Base-by-base conservation (phyloP, 2,888 invertebrate genomes). In the Hyles lineata region DNA sequence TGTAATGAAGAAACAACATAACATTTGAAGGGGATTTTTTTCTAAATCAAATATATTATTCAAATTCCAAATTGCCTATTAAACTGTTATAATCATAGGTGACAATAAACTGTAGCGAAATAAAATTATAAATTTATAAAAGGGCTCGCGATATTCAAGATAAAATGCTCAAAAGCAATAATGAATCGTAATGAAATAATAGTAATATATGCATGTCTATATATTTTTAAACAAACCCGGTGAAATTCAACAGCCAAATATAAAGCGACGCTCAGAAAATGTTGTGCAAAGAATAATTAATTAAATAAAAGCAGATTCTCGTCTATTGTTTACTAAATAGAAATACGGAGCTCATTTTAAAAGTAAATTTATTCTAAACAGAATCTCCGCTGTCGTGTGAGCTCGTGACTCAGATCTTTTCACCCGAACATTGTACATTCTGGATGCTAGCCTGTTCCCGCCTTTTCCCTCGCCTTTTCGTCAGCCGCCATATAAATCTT, bases 301-400 rank as follows among this genome's bases (percentile, higher is more conserved):
- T 77, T 75, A 76, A 72, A 76, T 74, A 75, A 76, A 80, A 81
- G 80, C 77, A 80, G 77, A 84, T 80, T 80, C 83, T 78, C 80
- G 78, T 77, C 77, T 71, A 76, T 79, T 85, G 87, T 83, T 85
- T 85, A 84, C 83, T 82, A 84, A 85, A 86, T 67, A 67, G 63
- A 81, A 82, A 80, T 82, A 82, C 82, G 80, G 84, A 83, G 80
- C 84, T 86, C 83, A 85, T 86, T 89, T 84, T 69, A 81, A 87
- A 90, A 87, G 85, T 89, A 90, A 90, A 92, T 91, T 86, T 91
- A 92, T 92, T 91, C 92, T 84, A 85, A 88, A 89, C 91, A 90
- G 92, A 87, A 90, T 89, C 84, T 82, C 82, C 79, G 81, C 78
- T 85, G 55, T 81, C 85, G 82, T 80, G 82, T 82, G 83, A 29